Evolutionary conservation across 2,113 vertebrate genomes (phyloP).

Genomic region (Centropus unirufus): DNA sequence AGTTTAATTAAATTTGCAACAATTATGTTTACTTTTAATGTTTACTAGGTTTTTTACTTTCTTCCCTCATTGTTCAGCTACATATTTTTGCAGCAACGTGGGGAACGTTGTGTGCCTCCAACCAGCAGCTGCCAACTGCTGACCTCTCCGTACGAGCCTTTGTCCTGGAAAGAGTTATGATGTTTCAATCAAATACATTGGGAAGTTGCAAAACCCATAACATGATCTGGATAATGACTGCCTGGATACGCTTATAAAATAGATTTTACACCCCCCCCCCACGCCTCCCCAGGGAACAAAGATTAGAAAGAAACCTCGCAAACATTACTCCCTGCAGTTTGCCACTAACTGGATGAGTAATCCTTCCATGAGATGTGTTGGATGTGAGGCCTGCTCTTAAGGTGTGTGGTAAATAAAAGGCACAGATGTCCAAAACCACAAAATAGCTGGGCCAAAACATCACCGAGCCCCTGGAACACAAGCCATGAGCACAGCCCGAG

Average conservation of each 20-base stretch:
- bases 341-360: slow-evolving; percentile 43
- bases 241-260: slow-evolving; percentile 56
- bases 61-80: slow-evolving; percentile 63
- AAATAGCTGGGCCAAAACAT: neutral
- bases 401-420: slow-evolving; percentile 26
- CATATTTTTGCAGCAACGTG: slow-evolving; percentile 71
- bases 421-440: neutral
- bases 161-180: slow-evolving; percentile 76
- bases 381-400: neutral
- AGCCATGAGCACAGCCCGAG: neutral
- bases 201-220: slow-evolving; percentile 73
- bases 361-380: neutral
- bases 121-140: slow-evolving; percentile 73
- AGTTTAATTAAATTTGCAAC: slow-evolving; percentile 72
- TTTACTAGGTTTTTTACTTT: slow-evolving; percentile 59
- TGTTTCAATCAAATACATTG: slow-evolving; percentile 70
- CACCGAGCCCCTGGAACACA: neutral
- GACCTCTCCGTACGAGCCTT: slow-evolving; percentile 75
- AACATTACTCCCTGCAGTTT: slow-evolving; percentile 44
- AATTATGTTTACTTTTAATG: slow-evolving; percentile 74
- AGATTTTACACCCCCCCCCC: slow-evolving; percentile 15
- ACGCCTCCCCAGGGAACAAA: neutral
- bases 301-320: neutral
- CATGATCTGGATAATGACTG: slow-evolving; percentile 61
- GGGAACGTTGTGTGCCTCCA: slow-evolving; percentile 58